Evolutionary conservation across 2,888 invertebrate genomes (phyloP), one percentile per base, ranked within the genome.

Genomic region (Dinocampus coccinellae): DNA sequence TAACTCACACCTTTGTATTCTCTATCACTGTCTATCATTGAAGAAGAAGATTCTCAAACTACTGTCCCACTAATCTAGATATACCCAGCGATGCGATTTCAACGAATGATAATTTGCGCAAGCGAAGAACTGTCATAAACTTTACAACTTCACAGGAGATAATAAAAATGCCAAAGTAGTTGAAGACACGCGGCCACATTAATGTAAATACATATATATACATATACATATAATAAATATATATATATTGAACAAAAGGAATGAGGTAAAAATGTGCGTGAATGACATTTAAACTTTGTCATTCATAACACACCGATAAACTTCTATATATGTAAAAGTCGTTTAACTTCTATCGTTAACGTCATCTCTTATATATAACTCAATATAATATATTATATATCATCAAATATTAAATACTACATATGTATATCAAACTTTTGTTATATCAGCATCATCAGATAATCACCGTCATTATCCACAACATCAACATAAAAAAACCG

Each of bases 1-100:
- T 58, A 16, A 58, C 34, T 34, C 26, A 20, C 26, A 11, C 29
- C 10, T 69, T 61, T 67, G 63, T 62, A 60, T 70, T 70, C 29
- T 58, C 70, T 34, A 13, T 58, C 58, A 6, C 4, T 34, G 3
- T 58, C 33, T 16, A 16, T 7, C 58, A 29, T n/a, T n/a, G n/a
- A n/a, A n/a, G n/a, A n/a, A n/a, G n/a, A 29, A n/a, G n/a, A n/a
- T n/a, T n/a, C 57, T 72, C 69, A 71, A 64, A 70, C 69, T n/a
- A 72, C 73, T 77, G 75, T 72, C 72, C 77, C 72, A 76, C 65
- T 76, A 77, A 74, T 75, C 74, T 70, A 75, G 72, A 77, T 47
- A 47, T 47, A 47, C 16, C 20, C 6, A 73, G 70, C 67, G 74
- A 77, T 77, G 71, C 63, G 74, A 75, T 76, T 75, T 73, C 70